Conservation (phyloP, 2,797 vertebrate genomes). For the Carapus acus region DNA sequence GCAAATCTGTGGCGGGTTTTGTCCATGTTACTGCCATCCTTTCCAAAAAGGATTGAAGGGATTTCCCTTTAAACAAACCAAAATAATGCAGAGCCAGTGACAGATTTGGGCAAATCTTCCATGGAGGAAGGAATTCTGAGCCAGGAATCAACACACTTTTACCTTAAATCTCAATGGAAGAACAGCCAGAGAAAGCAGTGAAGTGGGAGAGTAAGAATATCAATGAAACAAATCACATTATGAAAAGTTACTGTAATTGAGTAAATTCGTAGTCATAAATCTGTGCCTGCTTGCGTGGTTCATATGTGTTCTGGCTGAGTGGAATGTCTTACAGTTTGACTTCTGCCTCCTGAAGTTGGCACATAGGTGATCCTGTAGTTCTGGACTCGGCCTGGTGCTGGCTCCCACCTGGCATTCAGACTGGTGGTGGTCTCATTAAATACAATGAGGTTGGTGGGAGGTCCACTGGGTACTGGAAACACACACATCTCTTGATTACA, state of each 20-base stretch:
- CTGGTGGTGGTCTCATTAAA: slow-evolving; percentile 90
- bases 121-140: slow-evolving; percentile 11
- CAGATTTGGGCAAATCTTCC: slow-evolving; percentile 20
- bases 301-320: too few species aligned
- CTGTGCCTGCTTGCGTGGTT: too few species aligned
- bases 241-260: background rate
- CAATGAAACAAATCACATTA: background rate
- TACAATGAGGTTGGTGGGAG: slow-evolving; percentile 90
- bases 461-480: slow-evolving; percentile 76
- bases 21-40: slow-evolving; percentile 17
- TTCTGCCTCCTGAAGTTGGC: slow-evolving; percentile 78
- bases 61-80: slow-evolving; percentile 36
- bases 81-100: slow-evolving; percentile 27
- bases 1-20: slow-evolving; percentile 18
- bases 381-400: slow-evolving; percentile 85
- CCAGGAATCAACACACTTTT: slow-evolving; percentile 20
- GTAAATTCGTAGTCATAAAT: background rate
- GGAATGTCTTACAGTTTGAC: slow-evolving; percentile 76
- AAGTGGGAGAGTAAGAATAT: background rate
- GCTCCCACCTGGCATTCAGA: slow-evolving; percentile 90
- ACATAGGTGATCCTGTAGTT: slow-evolving; percentile 87
- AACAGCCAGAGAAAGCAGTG: background rate
- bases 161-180: slow-evolving; percentile 20
- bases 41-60: slow-evolving; percentile 39
- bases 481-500: slow-evolving; percentile 31